phyloP scores from a whole-genome alignment of 1,140 invertebrate species.

The Dufourea novaeangliae region DNA sequence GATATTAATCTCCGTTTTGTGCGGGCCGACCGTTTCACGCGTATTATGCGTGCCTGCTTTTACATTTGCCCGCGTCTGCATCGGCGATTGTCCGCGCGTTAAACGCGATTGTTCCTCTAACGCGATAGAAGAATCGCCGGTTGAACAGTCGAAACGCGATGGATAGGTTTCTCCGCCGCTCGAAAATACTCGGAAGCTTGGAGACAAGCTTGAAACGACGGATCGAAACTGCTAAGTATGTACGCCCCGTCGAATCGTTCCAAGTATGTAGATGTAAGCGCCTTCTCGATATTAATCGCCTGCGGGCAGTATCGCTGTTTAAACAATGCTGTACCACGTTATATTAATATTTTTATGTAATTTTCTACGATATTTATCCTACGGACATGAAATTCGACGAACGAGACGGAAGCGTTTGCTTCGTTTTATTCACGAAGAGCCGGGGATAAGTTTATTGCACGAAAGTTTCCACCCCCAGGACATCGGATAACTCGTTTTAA shows the following conservation, averaged over 20 bases:
- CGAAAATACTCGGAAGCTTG: background rate
- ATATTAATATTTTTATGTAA: too few relatives aligned
- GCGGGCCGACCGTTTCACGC: slow-evolving; percentile 55
- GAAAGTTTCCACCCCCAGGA: background rate
- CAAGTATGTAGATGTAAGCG: too few relatives aligned
- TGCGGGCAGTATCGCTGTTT: too few relatives aligned
- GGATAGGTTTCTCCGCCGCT: background rate
- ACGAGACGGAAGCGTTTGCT: background rate
- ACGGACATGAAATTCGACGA: background rate
- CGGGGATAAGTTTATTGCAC: background rate
- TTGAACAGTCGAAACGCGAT: background rate
- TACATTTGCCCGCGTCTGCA: slow-evolving; percentile 13
- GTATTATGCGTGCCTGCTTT: slow-evolving; percentile 31
- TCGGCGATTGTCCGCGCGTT: slow-evolving; percentile 34
- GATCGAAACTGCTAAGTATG: too few relatives aligned
- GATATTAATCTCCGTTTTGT: slow-evolving; percentile 78
- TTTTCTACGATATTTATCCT: background rate
- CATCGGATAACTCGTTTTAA: background rate
- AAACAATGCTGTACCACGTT: too few relatives aligned
- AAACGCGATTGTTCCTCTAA: slow-evolving; percentile 5
- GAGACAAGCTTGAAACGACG: too few relatives aligned
- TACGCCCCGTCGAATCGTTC: too few relatives aligned
- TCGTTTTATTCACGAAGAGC: background rate
- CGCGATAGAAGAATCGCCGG: background rate
- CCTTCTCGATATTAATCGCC: too few relatives aligned